A percentile compares a stretch with the other conserved stretches of the same genome.
Evolutionary conservation across 2,797 vertebrate genomes (phyloP).

Genomic region (Sternarchorhynchus goeldii): DNA sequence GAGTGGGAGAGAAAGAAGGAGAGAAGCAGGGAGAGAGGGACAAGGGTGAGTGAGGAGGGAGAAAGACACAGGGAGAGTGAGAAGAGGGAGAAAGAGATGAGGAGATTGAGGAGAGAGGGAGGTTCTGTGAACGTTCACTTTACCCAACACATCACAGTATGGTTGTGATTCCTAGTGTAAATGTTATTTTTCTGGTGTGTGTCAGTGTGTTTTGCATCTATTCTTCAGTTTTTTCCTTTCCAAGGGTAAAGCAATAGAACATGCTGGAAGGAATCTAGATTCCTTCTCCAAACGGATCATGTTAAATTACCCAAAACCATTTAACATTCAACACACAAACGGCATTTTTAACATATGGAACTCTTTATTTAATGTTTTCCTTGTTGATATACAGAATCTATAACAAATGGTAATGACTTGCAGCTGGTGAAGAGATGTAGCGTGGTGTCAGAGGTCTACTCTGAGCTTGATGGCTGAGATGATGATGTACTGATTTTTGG

Average conservation of each 20-base stretch:
- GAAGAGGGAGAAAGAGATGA: not conserved
- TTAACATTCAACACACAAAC: conserved; percentile 86
- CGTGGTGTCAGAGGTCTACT: conserved; percentile 77
- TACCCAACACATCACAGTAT: conserved; percentile 76
- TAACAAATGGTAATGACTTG: conserved; percentile 92
- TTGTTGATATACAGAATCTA: conserved; percentile 90
- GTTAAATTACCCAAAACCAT: conserved; percentile 90
- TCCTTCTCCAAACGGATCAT: conserved; percentile 84
- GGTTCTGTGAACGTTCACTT: conserved; percentile 48
- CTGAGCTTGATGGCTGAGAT: conserved; percentile 75
- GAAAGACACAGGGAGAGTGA: not conserved
- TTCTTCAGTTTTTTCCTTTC: conserved; percentile 28
- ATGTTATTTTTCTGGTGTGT: conserved; percentile 74
- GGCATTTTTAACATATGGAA: conserved; percentile 91
- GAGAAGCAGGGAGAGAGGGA: not conserved
- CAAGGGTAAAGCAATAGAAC: conserved; percentile 43
- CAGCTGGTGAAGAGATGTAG: conserved; percentile 84
- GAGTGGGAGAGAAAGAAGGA: not conserved
- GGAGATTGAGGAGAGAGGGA: not conserved
- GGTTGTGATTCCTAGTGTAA: conserved; percentile 82
- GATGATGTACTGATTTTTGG: conserved; percentile 52
- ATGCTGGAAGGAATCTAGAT: conserved; percentile 61
- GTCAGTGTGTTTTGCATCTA: conserved; percentile 46
- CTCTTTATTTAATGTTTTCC: conserved; percentile 84
- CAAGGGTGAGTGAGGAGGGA: not conserved